phyloP scores from a whole-genome alignment of 2,888 invertebrate genomes.

The Pristionchus japonicus region DNA sequence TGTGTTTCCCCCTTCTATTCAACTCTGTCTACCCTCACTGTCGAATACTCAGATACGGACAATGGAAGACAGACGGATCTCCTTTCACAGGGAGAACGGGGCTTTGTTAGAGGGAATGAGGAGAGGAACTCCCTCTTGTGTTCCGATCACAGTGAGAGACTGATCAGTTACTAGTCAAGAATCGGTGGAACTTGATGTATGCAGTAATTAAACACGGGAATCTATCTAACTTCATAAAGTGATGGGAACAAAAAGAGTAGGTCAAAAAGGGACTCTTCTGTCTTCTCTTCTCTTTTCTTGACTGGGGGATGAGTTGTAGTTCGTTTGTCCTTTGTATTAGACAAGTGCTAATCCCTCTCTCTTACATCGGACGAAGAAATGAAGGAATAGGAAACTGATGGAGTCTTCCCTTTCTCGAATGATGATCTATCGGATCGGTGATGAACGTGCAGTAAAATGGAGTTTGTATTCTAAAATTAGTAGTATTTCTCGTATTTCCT shows the following conservation, averaged over 20 bases:
- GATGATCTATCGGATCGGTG: background rate
- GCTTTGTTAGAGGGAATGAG: background rate
- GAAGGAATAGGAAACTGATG: background rate
- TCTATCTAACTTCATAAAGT: background rate
- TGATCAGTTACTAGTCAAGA: background rate
- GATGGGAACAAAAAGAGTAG: background rate
- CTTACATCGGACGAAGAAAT: background rate
- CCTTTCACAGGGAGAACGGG: background rate
- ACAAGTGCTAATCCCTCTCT: conserved; percentile 18
- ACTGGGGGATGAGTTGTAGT: background rate
- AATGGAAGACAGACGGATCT: conserved; percentile 2
- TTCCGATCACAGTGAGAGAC: too few relatives aligned
- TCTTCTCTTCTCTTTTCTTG: background rate
- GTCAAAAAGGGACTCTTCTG: background rate
- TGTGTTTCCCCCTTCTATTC: conserved; percentile 23
- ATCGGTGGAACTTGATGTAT: background rate
- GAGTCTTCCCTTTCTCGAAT: background rate
- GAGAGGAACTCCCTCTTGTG: too few relatives aligned
- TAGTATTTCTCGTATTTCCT: background rate
- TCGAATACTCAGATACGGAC: conserved; percentile 5
- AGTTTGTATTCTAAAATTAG: background rate
- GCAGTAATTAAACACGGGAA: background rate
- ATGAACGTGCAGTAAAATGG: background rate
- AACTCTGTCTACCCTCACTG: background rate
- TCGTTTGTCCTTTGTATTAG: conserved; percentile 15